Percentiles rank a stretch among this genome's conserved stretches.
Conservation (phyloP, 2,888 invertebrate species). For the Elysia crispata region DNA sequence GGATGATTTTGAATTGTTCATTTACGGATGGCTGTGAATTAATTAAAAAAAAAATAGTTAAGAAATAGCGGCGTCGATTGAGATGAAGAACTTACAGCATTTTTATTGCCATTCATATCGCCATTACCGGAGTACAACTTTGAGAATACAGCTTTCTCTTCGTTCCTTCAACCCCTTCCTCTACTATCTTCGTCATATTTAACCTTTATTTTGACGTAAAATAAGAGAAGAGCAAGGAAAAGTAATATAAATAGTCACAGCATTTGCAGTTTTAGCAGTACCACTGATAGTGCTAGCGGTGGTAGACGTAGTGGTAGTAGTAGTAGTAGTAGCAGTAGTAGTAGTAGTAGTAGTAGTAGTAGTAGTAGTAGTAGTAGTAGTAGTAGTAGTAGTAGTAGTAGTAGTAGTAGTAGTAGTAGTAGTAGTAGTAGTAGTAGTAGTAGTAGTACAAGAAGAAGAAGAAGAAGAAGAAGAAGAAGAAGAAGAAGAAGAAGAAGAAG, state of each 20-base stretch:
- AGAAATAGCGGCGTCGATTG: too few species aligned
- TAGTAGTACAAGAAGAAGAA: slow-evolving; percentile 3
- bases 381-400: background rate
- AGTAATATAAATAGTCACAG: background rate
- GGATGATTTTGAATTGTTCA: background rate
- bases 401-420: background rate
- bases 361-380: slow-evolving; percentile 1
- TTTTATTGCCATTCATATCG: too few species aligned
- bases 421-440: background rate
- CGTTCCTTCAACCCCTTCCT: too few species aligned
- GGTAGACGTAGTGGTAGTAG: background rate
- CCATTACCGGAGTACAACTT: too few species aligned
- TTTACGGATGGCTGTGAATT: background rate
- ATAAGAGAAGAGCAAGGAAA: background rate
- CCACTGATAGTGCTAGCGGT: background rate
- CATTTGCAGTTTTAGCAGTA: background rate
- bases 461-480: slow-evolving; percentile 17
- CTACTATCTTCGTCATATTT: too few species aligned
- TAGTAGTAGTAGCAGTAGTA: background rate
- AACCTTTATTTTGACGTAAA: background rate
- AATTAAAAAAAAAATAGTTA: too few species aligned
- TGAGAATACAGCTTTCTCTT: too few species aligned
- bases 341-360: background rate
- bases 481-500: slow-evolving; percentile 25
- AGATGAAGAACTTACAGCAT: too few species aligned